These are phyloP conservation scores for Phataginus tricuspis DNA, from an alignment of 2,797 vertebrate genomes.

Conservation along the genomic window DNA sequence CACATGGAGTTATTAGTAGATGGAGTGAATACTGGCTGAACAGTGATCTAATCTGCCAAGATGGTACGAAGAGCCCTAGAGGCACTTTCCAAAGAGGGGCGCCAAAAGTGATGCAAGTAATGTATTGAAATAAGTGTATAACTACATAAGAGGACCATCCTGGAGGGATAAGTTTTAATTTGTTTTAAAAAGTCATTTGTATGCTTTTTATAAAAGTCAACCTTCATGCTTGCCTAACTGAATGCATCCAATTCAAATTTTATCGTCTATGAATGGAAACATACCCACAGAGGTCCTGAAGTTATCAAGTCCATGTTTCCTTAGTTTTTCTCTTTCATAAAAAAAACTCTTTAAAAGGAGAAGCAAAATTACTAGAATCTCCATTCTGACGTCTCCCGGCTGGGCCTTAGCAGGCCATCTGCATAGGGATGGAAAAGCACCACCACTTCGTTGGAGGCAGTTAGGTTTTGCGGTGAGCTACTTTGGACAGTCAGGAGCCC, in stretches of 20 bases:
- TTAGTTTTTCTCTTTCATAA: background rate
- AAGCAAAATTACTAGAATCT: constrained; percentile 6
- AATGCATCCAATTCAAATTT: background rate
- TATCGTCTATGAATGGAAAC: background rate
- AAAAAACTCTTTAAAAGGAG: background rate
- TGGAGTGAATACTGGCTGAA: background rate
- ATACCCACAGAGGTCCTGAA: background rate
- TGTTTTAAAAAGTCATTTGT: background rate
- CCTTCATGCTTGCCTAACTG: background rate
- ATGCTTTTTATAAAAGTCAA: background rate
- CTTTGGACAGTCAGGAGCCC: background rate
- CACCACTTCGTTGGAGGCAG: rapidly evolving
- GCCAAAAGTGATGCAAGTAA: background rate
- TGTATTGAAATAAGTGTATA: background rate
- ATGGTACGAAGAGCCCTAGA: background rate
- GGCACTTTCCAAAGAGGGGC: background rate
- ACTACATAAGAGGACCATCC: background rate
- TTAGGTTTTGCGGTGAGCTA: background rate
- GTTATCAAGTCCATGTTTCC: background rate
- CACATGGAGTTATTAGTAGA: background rate
- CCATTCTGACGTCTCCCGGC: background rate
- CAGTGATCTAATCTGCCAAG: background rate
- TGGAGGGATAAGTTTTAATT: background rate
- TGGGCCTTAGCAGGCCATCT: background rate
- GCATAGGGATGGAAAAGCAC: background rate